Evolutionary conservation across 1,140 invertebrate species (phyloP).

Genomic region (Lordiphosa clarofinis): DNA sequence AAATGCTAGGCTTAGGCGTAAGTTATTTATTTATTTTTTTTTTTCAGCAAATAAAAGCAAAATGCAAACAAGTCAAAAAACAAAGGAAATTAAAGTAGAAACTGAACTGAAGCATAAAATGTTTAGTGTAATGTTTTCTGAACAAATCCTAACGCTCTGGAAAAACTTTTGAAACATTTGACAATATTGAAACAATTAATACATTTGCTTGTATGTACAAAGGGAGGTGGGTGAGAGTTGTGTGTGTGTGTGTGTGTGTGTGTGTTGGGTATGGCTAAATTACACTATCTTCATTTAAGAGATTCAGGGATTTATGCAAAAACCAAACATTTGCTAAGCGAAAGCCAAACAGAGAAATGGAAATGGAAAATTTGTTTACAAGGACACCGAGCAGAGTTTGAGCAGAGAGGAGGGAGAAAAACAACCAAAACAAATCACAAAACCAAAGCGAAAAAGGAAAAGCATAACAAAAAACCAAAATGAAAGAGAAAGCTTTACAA

Average conservation of each 20-base stretch:
- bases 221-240: no score
- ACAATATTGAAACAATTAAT: no score
- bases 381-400: slow-evolving; percentile 31
- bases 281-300: slow-evolving; percentile 17
- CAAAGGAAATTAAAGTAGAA: no score
- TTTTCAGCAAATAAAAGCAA: slow-evolving; percentile 5
- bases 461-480: slow-evolving; percentile 16
- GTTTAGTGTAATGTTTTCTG: no score
- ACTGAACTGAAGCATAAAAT: no score
- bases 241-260: no score
- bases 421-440: slow-evolving; percentile 42
- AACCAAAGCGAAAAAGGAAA: slow-evolving; percentile 8
- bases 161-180: no score
- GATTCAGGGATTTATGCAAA: slow-evolving; percentile 27
- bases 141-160: no score
- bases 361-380: slow-evolving; percentile 46
- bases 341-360: slow-evolving; percentile 66
- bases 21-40: slow-evolving; percentile 28
- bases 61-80: no score
- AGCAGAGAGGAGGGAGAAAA: background rate
- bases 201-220: no score
- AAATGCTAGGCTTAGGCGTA: slow-evolving; percentile 71
- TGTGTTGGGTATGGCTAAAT: no score
- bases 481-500: slow-evolving; percentile 63
- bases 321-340: slow-evolving; percentile 62